Evolutionary conservation across 1,140 invertebrate species (phyloP).

Genomic region (Drosophila repletoides): DNA sequence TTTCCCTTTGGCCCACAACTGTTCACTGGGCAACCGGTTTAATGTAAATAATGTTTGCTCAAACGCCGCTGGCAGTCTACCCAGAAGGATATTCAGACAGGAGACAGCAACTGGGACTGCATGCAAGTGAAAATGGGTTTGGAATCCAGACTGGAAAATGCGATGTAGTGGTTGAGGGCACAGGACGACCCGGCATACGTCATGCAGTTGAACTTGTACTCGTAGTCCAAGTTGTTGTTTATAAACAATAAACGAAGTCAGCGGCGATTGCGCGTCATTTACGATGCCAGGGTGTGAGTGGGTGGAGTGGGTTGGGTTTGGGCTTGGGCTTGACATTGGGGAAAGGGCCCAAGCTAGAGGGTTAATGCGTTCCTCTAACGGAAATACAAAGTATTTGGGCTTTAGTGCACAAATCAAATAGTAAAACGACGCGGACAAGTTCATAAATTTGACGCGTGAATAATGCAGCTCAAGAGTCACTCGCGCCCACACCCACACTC

Average conservation of each 20-base stretch:
- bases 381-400: conserved; percentile 41
- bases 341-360: conserved; percentile 1
- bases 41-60: conserved; percentile 64
- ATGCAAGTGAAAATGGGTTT: not conserved
- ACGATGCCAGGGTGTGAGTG: not conserved
- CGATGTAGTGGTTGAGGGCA: conserved; percentile 15
- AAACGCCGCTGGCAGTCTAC: conserved; percentile 50
- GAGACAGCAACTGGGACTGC: conserved; percentile 1
- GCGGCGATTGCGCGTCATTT: conserved; percentile 22
- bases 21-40: conserved; percentile 70
- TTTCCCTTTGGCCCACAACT: conserved; percentile 39
- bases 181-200: conserved; percentile 63
- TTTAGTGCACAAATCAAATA: conserved; percentile 72
- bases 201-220: conserved; percentile 43
- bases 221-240: conserved; percentile 66
- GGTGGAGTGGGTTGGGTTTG: not conserved
- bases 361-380: conserved; percentile 50
- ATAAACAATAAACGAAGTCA: conserved; percentile 76
- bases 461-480: conserved; percentile 59
- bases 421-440: conserved; percentile 37
- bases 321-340: not conserved
- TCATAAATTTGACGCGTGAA: conserved; percentile 76
- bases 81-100: conserved; percentile 24
- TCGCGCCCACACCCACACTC: conserved; percentile 1
- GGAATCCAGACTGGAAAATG: conserved; percentile 6